Percentiles rank a stretch among this genome's conserved stretches.
Evolutionary conservation across 2,888 invertebrate species (phyloP).

Genomic region (Pharmacophagus antenor): DNA sequence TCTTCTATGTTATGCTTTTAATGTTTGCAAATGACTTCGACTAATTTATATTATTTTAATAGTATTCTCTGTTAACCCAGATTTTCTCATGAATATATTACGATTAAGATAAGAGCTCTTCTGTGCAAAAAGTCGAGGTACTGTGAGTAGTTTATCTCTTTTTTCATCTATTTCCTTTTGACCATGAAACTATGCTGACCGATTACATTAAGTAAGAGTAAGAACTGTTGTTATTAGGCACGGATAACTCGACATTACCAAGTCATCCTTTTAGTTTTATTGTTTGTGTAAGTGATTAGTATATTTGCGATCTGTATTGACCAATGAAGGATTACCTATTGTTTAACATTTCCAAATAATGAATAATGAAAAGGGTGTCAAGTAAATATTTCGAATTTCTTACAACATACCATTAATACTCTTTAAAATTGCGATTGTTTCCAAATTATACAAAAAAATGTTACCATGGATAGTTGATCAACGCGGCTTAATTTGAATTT

Average conservation of each 20-base stretch:
- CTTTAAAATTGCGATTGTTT: not conserved
- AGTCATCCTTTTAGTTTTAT: not conserved
- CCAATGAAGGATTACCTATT: not conserved
- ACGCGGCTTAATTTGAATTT: not conserved
- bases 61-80: not conserved
- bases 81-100: not conserved
- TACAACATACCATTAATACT: not conserved
- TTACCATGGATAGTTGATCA: not conserved
- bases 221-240: not conserved
- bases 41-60: slow-evolving; percentile 10
- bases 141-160: slow-evolving; percentile 26
- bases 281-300: not conserved
- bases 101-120: not conserved
- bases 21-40: slow-evolving; percentile 5
- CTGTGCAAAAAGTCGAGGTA: slow-evolving; percentile 16
- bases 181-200: slow-evolving; percentile 27
- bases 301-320: not conserved
- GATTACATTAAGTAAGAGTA: slow-evolving; percentile 7
- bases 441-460: not conserved
- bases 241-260: not conserved
- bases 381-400: not conserved
- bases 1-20: not conserved
- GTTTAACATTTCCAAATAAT: not conserved
- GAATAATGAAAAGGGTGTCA: not conserved
- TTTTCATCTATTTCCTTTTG: slow-evolving; percentile 32